Conservation (phyloP, 2,888 invertebrate species). For the Sphinx pinastri region DNA sequence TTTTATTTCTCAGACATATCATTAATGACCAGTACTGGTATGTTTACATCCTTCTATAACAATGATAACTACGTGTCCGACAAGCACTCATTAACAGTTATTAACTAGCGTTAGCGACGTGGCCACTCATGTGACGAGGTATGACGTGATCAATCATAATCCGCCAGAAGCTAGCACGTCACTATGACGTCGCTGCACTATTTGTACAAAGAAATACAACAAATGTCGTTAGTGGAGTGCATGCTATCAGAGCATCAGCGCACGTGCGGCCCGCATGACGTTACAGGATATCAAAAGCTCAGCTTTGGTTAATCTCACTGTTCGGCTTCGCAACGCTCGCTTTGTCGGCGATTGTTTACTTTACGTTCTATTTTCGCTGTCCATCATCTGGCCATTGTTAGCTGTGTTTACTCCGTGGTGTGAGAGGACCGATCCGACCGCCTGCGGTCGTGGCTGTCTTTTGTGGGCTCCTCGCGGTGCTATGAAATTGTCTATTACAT, state of each 20-base stretch:
- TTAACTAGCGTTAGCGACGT: not conserved
- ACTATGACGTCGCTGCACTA: slow-evolving; percentile 14
- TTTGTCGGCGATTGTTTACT: slow-evolving; percentile 79
- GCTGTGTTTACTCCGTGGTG: slow-evolving; percentile 65
- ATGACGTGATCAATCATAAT: slow-evolving; percentile 16
- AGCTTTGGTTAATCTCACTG: slow-evolving; percentile 70
- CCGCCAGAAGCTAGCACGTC: slow-evolving; percentile 4
- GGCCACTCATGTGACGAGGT: not conserved
- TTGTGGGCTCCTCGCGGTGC: slow-evolving; percentile 44
- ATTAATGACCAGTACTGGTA: not conserved
- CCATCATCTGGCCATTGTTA: slow-evolving; percentile 83
- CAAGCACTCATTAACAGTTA: not conserved
- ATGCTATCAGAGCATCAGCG: slow-evolving; percentile 30
- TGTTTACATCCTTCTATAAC: not conserved
- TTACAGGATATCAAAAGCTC: slow-evolving; percentile 58
- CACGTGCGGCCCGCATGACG: slow-evolving; percentile 51
- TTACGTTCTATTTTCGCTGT: slow-evolving; percentile 81
- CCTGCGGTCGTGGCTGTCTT: slow-evolving; percentile 63
- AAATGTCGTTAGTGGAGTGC: slow-evolving; percentile 21
- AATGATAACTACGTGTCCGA: too few species aligned
- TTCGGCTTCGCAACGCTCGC: slow-evolving; percentile 65
- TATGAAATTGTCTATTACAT: slow-evolving; percentile 32
- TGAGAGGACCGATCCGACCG: slow-evolving; percentile 55
- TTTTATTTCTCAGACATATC: not conserved
- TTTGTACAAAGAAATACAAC: slow-evolving; percentile 23